Evolutionary conservation across 1,140 invertebrate species (phyloP), one percentile per base, ranked within the genome.

Genomic region (Pomacea maculata): DNA sequence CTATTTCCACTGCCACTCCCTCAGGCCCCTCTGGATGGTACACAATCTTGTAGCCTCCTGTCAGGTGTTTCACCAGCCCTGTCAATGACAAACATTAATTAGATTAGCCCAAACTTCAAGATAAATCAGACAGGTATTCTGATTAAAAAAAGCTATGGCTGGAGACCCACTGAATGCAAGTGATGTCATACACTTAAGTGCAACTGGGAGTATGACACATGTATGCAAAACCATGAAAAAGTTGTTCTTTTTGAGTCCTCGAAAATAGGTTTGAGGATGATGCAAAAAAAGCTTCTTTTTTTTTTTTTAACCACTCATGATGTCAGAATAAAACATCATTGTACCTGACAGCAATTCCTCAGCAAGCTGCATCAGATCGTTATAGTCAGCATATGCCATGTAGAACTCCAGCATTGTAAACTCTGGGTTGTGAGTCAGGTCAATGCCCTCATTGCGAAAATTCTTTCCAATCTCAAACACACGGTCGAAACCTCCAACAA

Each of bases 381-480:
- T 94, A 88, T 99, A 99, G 92, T 99, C 98, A 34, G 98, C 98
- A 93, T 99, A 99, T 0, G 98, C 98, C 97, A 99, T 99, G 92
- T 99, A 99, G 92, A 99, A 99, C 93, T 99, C 98, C 91, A 97
- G 99, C 19, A 97, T 98, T 8, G 98, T 99, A 88, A 99, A 99
- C 92, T 99, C 98, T 3, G 98, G 98, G 92, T 99, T 99, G 89
- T 99, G 98, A 0, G 98, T 99, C 84, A 99, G 90, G 92, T 99
- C 98, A 87, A 99, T 99, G 78, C 98, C 97, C 93, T 99, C 98
- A 92, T 99, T 99, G 75, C 98, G 93, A 91, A 99, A 99, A 88
- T 98, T 96, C 85, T 97, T 93, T 0, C 98, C 98, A 85, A 99
- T 98, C 93, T 99, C 98, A 92, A 99, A 99, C 9, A 99, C 98